Base-by-base conservation (phyloP, 1,140 invertebrate genomes). In the Magallana ariakensis region DNA sequence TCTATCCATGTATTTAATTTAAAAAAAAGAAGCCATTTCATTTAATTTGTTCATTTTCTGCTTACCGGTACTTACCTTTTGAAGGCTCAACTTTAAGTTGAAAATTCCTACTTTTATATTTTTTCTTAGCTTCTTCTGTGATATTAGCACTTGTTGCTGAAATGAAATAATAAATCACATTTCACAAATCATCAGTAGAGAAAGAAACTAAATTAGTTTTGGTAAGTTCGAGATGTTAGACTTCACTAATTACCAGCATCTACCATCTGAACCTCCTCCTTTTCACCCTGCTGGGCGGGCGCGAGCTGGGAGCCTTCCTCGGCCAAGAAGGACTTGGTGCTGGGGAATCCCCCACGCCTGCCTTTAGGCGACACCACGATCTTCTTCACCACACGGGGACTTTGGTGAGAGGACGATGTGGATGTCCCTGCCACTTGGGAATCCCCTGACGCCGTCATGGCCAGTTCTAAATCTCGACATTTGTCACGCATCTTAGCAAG, bases 401-500 rank as follows among this genome's bases (percentile, higher is more conserved):
- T 84, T 13, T 84, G 83, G n/a, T 84, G 82, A 8, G 56, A 26
- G 5, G 54, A 46, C 19, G 58, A 66, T 1, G 33, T 84, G 0
- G 83, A 66, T 13, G 58, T 8, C 11, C 22, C 22, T 4, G 58
- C 9, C 11, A 75, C 22, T 5, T 75, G 19, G 10, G 66, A 75
- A 33, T 75, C 66, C 5, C 66, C 66, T 0, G 66, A 8, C 3
- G 66, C 66, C 26, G 66, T 13, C 66, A 75, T 13, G 6, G 22
- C 22, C 6, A 13, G 13, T 56, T 91, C 91, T 60, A 91, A 54
- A 13, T 55, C 83, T 16, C 86, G 87, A 60, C 85, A 90, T 70
- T 84, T 87, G 15, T 89, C 88, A 56, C 88, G 82, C 22, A 92
- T 53, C 26, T 91, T 87, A n/a, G 75, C 22, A 15, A 88, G 81